phyloP scores from a whole-genome alignment of 1,140 invertebrate genomes.

The Zaprionus davidi region DNA sequence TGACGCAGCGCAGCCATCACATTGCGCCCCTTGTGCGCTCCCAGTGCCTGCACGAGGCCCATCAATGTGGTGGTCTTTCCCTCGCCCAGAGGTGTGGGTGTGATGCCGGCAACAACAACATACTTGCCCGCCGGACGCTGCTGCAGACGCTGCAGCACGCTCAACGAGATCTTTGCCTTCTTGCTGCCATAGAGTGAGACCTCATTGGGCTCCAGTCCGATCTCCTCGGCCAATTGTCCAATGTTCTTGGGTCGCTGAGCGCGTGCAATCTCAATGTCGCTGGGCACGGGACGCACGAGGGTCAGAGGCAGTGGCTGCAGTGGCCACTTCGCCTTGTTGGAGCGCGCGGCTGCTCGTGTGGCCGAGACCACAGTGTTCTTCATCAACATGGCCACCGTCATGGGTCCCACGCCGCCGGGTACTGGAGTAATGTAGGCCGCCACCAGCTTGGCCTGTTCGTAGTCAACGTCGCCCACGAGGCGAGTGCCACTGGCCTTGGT shows the following conservation, averaged over 20 bases:
- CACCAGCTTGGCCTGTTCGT: constrained; percentile 90
- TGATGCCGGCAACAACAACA: constrained; percentile 98
- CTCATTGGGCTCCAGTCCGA: constrained; percentile 92
- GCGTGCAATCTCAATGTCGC: constrained; percentile 95
- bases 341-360: constrained; percentile 86
- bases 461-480: constrained; percentile 98
- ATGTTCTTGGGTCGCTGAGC: constrained; percentile 95
- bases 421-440: constrained; percentile 98
- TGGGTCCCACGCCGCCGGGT: constrained; percentile 98
- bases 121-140: constrained; percentile 93
- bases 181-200: constrained; percentile 95
- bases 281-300: constrained; percentile 89
- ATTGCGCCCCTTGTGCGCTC: constrained; percentile 93
- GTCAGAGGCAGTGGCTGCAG: constrained; percentile 87
- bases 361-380: constrained; percentile 96
- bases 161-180: constrained; percentile 97
- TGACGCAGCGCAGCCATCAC: constrained; percentile 98
- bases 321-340: constrained; percentile 87
- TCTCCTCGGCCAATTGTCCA: constrained; percentile 90
- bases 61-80: constrained; percentile 98
- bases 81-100: constrained; percentile 98
- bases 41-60: constrained; percentile 96
- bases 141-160: constrained; percentile 91
- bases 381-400: constrained; percentile 99
- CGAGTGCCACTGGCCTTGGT: constrained; percentile 93